Evolutionary conservation across 2,113 vertebrate genomes (phyloP), one percentile per base, ranked within the genome.

Genomic region (Corynorhinus townsendii): DNA sequence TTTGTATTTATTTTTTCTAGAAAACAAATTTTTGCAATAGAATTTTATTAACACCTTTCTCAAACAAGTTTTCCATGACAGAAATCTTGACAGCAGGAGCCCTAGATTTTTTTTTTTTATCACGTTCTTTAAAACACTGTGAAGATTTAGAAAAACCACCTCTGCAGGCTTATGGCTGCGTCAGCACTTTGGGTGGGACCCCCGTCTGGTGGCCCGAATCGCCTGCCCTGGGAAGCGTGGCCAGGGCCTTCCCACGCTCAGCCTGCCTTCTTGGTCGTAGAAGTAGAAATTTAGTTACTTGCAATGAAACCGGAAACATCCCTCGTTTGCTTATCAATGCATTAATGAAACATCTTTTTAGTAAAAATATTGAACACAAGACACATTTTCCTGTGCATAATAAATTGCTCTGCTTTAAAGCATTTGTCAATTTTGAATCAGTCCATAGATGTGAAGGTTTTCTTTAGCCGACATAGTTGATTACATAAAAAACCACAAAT

Each of bases 321-420:
- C 97, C 59, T 98, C 97, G 86, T 97, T 97, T 98, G 97, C 97
- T 98, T 98, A 97, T 95, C 97, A 97, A 93, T 97, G 97, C 96
- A 95, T 96, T 86, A 96, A 95, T 86, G 96, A 98, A 98, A 98
- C 98, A 98, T 95, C 98, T 94, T 97, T 98, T 98, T 97, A 98
- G 98, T 98, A 98, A 98, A 98, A 98, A 98, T 98, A 98, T 98
- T 97, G 97, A 98, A 97, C 98, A 98, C 98, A 98, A 98, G 97
- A 98, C 97, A 96, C 97, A 71, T 95, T 98, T 97, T 97, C 97
- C 97, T 98, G 98, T 98, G 98, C 97, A 98, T 98, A 98, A 98
- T 97, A 98, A 98, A 98, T 98, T 98, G 89, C 96, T 97, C 96
- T 97, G 96, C 96, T 96, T 96, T 94, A 97, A 98, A 97, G 96